These are phyloP conservation scores for Lycaena phlaeas DNA, from an alignment of 2,888 invertebrate species.

Conservation along the genomic window DNA sequence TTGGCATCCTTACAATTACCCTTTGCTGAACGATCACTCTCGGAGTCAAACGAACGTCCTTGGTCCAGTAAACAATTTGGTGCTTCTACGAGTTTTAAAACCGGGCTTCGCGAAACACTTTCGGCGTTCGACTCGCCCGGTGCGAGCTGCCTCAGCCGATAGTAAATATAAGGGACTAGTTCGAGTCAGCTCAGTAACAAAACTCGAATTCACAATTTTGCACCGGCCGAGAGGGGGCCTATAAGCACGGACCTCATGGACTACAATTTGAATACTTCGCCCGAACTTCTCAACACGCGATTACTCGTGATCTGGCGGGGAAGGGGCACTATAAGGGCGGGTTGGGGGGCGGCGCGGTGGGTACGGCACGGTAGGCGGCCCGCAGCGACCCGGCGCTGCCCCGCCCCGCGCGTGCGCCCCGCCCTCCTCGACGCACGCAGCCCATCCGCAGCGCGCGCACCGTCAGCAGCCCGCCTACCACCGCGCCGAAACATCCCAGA, in stretches of 20 bases:
- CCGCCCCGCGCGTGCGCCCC: constrained; percentile 9
- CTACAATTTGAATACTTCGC: no score
- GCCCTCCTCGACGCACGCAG: constrained; percentile 14
- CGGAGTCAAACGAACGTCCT: neutral
- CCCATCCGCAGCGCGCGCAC: constrained; percentile 19
- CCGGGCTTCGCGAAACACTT: neutral
- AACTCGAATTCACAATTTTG: no score
- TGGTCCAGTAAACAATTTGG: constrained; percentile 3
- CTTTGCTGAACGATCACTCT: neutral
- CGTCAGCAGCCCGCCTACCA: constrained; percentile 21
- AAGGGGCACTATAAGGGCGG: constrained; percentile 49
- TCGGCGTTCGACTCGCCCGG: constrained; percentile 13
- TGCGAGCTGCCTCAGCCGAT: no score
- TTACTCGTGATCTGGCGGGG: no score
- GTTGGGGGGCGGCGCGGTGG: constrained; percentile 31
- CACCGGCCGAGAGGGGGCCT: no score
- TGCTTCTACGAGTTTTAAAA: neutral
- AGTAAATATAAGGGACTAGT: no score
- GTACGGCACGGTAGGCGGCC: constrained; percentile 34
- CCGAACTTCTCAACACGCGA: no score
- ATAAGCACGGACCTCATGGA: no score
- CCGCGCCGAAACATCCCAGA: constrained; percentile 12
- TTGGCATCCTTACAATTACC: constrained; percentile 3
- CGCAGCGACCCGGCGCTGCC: constrained; percentile 12
- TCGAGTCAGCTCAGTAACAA: no score